Evolutionary conservation across 2,113 vertebrate genomes (phyloP).

Genomic region (Lepus europaeus): DNA sequence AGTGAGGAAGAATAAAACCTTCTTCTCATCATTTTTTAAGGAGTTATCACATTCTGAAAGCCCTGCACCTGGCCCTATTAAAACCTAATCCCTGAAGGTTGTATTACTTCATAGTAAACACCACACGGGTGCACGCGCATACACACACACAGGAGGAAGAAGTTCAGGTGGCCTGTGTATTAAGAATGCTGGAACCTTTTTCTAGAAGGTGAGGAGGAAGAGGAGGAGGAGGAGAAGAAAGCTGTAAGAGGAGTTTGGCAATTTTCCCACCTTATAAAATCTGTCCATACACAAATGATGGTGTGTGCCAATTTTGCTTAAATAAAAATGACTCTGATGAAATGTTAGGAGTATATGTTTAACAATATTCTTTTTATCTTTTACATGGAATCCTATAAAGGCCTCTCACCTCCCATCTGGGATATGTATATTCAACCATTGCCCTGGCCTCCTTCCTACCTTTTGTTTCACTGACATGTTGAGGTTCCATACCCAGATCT

Average conservation of each 20-base stretch:
- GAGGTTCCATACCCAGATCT: not conserved
- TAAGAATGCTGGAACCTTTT: conserved; percentile 78
- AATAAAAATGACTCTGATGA: conserved; percentile 74
- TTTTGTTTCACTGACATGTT: not conserved
- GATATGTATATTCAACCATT: conserved; percentile 69
- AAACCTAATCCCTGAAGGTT: conserved; percentile 70
- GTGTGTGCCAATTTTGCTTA: conserved; percentile 81
- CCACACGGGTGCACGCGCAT: not conserved
- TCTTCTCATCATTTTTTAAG: conserved; percentile 47
- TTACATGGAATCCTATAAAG: not conserved
- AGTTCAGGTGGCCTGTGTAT: conserved; percentile 75
- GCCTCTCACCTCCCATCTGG: conserved; percentile 63
- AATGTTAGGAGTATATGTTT: conserved; percentile 77
- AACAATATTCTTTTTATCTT: conserved; percentile 69
- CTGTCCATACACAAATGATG: conserved; percentile 69
- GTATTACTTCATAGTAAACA: conserved; percentile 49
- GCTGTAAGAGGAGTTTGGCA: conserved; percentile 81
- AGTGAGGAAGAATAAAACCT: not conserved
- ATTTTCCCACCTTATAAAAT: conserved; percentile 72
- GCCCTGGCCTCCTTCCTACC: not conserved
- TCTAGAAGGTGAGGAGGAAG: conserved; percentile 80
- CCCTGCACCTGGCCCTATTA: conserved; percentile 69
- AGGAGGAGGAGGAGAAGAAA: conserved; percentile 22
- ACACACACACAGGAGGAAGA: conserved; percentile 50
- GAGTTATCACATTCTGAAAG: conserved; percentile 36